Evolutionary conservation across 2,888 invertebrate species (phyloP), one percentile per base, ranked within the genome.

Genomic region (Trichacis sp.): DNA sequence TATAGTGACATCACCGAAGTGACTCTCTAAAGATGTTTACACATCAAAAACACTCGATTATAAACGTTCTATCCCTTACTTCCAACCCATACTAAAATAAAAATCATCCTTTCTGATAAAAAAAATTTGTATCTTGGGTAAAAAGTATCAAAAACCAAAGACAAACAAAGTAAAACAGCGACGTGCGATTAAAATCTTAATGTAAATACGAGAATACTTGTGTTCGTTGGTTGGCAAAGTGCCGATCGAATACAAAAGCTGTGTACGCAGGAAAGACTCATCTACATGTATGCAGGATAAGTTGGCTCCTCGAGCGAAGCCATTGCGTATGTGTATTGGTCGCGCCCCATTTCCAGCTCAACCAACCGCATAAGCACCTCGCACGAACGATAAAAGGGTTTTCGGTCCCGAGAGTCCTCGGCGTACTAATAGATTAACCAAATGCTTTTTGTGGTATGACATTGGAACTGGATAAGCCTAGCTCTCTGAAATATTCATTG

Each of bases 351-450:
- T 74, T 73, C 30, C 48, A 70, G 76, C 72, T 78, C 77, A 80
- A 77, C 76, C 76, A 79, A 80, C 77, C 78, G 76, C 73, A 74
- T 79, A 79, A 80, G 78, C 75, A 77, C 73, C 75, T 79, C 77
- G 65, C 78, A 69, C 78, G 72, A 68, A 73, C 73, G 71, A 79
- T 77, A 79, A 82, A 81, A 80, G 82, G 82, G 82, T 81, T 82
- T 70, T 78, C 77, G 73, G 74, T 76, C 75, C 76, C 71, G 69
- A 72, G 72, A 74, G 73, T 74, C 69, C 73, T 66, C 69, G 60
- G 61, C 72, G 72, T 56, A 71, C 76, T 79, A 76, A 77, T 78
- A 79, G 77, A 78, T 76, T 77, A 78, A 72, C 75, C 73, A 78
- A 79, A 79, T 79, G 78, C 79, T 77, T 78, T 78, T 77, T 79